Evolutionary conservation across 2,888 invertebrate genomes (phyloP), one percentile per base, ranked within the genome.

Genomic region (Azorinus chamasolen): DNA sequence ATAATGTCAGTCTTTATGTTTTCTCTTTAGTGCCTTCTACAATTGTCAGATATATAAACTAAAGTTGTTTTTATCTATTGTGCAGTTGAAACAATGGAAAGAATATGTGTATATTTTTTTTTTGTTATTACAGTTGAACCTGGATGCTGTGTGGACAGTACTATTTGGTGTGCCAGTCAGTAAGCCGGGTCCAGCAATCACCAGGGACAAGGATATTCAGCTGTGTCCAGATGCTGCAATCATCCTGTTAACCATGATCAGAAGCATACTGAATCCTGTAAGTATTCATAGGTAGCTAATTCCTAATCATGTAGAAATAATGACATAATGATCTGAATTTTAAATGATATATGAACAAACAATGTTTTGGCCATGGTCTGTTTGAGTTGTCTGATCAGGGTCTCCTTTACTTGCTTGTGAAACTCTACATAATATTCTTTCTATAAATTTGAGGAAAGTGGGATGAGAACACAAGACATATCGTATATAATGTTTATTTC

Each of bases 171-270:
- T 95, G n/a, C 91, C 93, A 22, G 90, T 93, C 68, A 90, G 89
- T 64, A 91, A 93, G 61, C 93, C 93, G 10, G 91, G 93, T 27
- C 89, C 91, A 25, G 92, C 91, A 14, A 88, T 93, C 65, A 88
- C 90, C 53, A 89, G 90, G 61, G 91, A 92, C 24, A 92, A 91
- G 55, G 88, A 91, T 43, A 77, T 84, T 41, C 92, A 93, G 62
- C 94, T 98, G 25, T 98, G 98, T 89, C 95, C 97, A 0, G 99
- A 99, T 90, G 98, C 98, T 1, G 97, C 98, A 0, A 96, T 97
- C 12, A 96, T 97, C 14, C 94, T 99, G 32, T 94, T 99, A 68
- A 95, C 96, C 0, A 96, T 98, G 95, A 96, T 97, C 41, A 95
- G 98, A 39, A 95, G 90, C 39, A 91, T 93, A 82, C 87, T 94